A percentile compares a stretch with the other conserved stretches of the same genome.
phyloP scores from a whole-genome alignment of 2,113 vertebrate species.

The Oncorhynchus tshawytscha region DNA sequence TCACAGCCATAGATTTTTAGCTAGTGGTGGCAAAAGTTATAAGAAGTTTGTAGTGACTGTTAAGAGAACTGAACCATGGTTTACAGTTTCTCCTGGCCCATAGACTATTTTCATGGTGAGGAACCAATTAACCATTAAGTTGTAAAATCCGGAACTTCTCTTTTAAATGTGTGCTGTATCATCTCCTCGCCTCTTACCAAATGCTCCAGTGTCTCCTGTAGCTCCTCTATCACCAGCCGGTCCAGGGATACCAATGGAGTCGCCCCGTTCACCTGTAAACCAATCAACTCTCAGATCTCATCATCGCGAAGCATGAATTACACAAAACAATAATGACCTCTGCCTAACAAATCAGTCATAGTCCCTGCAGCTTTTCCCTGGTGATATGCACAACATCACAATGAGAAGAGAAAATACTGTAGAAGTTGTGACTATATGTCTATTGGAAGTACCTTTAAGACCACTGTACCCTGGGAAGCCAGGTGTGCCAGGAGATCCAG shows the following conservation, averaged over 20 bases:
- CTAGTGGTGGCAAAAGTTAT: neutral
- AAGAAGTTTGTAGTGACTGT: neutral
- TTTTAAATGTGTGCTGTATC: neutral
- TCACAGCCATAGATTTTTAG: too few relatives aligned
- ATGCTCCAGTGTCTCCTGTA: conserved; percentile 44
- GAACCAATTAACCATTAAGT: too few relatives aligned
- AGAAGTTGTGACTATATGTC: neutral
- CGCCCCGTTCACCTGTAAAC: conserved; percentile 64
- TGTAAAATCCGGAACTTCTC: too few relatives aligned
- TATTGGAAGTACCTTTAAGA: conserved; percentile 54
- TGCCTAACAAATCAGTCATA: too few relatives aligned
- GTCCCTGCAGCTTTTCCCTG: too few relatives aligned
- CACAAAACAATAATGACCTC: neutral
- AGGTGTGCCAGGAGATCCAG: conserved; percentile 47
- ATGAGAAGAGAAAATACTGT: neutral
- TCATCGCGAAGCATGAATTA: neutral
- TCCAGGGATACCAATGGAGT: conserved; percentile 50
- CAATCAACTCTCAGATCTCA: neutral
- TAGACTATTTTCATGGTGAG: too few relatives aligned
- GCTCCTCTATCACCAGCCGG: conserved; percentile 54
- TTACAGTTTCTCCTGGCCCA: too few relatives aligned
- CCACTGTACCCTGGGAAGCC: conserved; percentile 57
- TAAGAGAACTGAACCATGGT: neutral
- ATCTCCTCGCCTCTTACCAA: conserved; percentile 48
- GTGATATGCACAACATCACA: too few relatives aligned